Evolutionary conservation across 2,113 vertebrate genomes (phyloP).

Genomic region (Poecilia latipinna): DNA sequence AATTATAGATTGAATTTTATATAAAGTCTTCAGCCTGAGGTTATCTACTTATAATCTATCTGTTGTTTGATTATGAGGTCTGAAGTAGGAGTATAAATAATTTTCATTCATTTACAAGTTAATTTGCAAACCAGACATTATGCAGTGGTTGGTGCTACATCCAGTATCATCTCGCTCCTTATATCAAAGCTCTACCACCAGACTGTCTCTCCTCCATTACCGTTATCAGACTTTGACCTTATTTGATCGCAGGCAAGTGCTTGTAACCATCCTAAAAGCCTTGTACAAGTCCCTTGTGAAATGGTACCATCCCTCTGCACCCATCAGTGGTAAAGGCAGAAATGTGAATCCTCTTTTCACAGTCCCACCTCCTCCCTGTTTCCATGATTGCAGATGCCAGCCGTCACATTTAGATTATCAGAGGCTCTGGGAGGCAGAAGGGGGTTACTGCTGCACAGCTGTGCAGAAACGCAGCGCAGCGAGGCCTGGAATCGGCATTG

Average conservation of each 20-base stretch:
- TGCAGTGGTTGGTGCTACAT: background rate
- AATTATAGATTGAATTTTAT: background rate
- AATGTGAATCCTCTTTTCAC: constrained; percentile 12
- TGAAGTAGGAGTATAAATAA: no score
- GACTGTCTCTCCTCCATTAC: background rate
- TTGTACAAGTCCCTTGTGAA: background rate
- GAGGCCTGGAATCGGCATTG: constrained; percentile 20
- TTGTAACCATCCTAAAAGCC: background rate
- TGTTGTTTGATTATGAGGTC: no score
- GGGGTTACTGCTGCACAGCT: background rate
- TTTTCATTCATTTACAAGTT: background rate
- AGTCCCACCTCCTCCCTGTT: constrained; percentile 3
- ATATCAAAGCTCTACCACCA: background rate
- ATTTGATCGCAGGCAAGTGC: constrained; percentile 6
- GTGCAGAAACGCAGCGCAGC: constrained; percentile 6
- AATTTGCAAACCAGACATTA: background rate
- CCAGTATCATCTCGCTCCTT: background rate
- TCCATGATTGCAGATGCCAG: constrained; percentile 15
- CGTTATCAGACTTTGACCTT: background rate
- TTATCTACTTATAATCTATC: background rate
- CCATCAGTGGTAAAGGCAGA: background rate
- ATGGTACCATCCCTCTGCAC: background rate
- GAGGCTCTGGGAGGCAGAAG: background rate
- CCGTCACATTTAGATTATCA: constrained; percentile 39
- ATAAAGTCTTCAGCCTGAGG: background rate